Evolutionary conservation across 1,140 invertebrate genomes (phyloP), one percentile per base, ranked within the genome.

Genomic region (Caenorhabditis briggsae): DNA sequence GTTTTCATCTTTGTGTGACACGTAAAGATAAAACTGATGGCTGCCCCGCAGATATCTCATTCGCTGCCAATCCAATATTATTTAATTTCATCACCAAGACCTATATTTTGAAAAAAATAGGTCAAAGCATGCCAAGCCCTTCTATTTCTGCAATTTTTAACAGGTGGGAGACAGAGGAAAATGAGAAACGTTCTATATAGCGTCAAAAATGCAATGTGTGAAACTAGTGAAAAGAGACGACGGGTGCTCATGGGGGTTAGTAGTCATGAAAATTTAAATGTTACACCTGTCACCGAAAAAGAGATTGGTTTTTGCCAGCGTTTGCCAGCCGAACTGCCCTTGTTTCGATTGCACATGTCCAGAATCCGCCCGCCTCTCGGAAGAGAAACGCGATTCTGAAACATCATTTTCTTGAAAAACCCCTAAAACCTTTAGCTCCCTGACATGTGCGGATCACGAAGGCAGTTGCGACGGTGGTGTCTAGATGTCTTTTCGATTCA

Each of bases 251-350:
- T 70, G 64, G 64, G 41, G 64, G 64, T 46, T 33, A 70, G 12
- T 70, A 25, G 64, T 70, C 64, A 14, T 16, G 53, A 46, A 78
- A 78, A 78, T n/a, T 78, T 78, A n/a, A 78, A 78, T 78, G 20
- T 78, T 78, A 78, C 70, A 78, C 70, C 43, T 78, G 46, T 78
- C 70, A 5, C 23, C 20, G 33, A 64, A 16, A 70, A 78, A 78
- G 41, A 53, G 41, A 14, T 14, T 23, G 9, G 20, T 12, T 78
- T 78, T 50, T 43, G 9, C 16, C 14, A 25, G 41, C 64, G 64
- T 70, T 33, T 78, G 9, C 50, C 50, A 14, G 46, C 50, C n/a
- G n/a, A 50, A 50, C 46, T 78, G 43, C 70, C 46, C 70, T 78
- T n/a, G 70, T 12, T 78, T 46, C 7, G 53, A 50, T 50, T 70